Conservation (phyloP, 2,113 vertebrate genomes). For the Rhodinocichla rosea region DNA sequence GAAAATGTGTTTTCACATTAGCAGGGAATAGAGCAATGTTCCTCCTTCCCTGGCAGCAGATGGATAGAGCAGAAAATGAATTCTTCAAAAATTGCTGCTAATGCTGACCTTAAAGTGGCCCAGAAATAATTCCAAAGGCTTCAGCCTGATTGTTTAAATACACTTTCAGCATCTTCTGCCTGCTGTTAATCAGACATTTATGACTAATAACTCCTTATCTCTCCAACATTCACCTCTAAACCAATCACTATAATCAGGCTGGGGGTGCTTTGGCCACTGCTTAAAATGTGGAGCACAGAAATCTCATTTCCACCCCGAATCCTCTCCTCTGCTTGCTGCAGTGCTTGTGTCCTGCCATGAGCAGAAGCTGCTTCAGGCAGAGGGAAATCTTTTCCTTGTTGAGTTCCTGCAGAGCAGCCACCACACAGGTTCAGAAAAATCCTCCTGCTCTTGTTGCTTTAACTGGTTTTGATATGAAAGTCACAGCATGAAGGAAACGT, state of each 20-base stretch:
- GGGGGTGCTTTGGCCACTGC: not conserved
- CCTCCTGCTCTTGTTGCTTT: not conserved
- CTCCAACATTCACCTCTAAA: not conserved
- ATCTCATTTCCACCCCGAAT: not conserved
- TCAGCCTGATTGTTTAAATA: not conserved
- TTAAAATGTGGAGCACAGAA: not conserved
- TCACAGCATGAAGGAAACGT: not conserved
- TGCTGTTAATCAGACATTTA: not conserved
- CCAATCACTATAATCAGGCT: not conserved
- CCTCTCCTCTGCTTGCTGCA: not conserved
- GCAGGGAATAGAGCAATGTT: not conserved
- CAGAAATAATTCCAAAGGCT: not conserved
- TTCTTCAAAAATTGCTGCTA: not conserved
- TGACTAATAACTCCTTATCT: not conserved
- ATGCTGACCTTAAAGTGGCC: not conserved
- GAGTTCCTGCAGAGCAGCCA: not conserved
- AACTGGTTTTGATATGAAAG: not conserved
- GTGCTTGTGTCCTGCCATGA: not conserved
- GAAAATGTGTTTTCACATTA: not conserved
- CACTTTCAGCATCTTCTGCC: not conserved
- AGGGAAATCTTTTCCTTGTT: not conserved
- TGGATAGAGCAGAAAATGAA: not conserved
- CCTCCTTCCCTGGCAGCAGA: not conserved
- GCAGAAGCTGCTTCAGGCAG: not conserved
- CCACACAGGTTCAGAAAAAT: not conserved